Conservation (phyloP, 1,140 invertebrate species). For the Octopus bimaculoides region DNA sequence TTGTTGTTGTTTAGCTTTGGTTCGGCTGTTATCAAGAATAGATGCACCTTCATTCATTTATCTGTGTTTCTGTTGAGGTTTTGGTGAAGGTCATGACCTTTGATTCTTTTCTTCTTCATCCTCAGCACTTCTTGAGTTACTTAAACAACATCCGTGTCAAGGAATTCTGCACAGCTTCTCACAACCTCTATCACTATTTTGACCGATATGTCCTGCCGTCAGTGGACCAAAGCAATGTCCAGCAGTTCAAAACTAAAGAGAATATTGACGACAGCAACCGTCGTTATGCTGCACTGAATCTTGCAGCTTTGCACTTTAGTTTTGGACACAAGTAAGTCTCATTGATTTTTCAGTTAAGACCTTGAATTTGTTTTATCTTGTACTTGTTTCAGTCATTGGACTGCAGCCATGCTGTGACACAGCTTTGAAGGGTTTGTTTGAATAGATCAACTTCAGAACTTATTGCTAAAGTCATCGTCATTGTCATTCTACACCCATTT, state of each 20-base stretch:
- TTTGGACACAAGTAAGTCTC: conserved; percentile 77
- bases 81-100: no score
- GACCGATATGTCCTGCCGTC: conserved; percentile 65
- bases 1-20: no score
- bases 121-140: conserved; percentile 86
- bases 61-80: no score
- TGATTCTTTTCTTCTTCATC: conserved; percentile 31
- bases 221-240: conserved; percentile 49
- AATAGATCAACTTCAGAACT: no score
- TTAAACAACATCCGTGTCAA: conserved; percentile 82
- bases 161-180: conserved; percentile 81
- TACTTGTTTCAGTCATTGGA: no score
- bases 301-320: conserved; percentile 81
- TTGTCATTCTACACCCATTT: no score
- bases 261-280: conserved; percentile 70
- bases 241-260: conserved; percentile 36
- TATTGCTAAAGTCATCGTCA: no score
- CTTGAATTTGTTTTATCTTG: no score
- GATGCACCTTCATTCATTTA: no score
- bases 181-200: conserved; percentile 82
- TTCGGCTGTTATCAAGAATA: no score
- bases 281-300: conserved; percentile 84
- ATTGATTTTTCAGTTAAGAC: not conserved
- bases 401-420: no score
- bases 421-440: no score